These are phyloP conservation scores for Chaenocephalus aceratus DNA, from an alignment of 2,113 vertebrate species.

Conservation along the genomic window DNA sequence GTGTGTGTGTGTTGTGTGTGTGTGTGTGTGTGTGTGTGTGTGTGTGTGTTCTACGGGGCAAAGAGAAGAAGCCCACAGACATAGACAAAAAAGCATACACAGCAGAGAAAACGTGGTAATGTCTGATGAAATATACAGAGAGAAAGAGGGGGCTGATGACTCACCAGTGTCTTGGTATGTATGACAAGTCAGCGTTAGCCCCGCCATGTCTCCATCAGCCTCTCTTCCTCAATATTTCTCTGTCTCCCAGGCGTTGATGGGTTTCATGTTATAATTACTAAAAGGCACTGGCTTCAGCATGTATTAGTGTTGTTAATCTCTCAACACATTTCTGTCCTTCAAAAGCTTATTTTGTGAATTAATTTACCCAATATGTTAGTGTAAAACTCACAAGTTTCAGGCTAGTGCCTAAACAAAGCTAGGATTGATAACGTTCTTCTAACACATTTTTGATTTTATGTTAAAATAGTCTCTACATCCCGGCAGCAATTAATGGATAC, in stretches of 20 bases:
- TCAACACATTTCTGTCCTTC: background rate
- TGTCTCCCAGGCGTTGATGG: background rate
- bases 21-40: background rate
- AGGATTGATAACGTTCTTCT: too few relatives aligned
- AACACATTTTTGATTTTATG: too few relatives aligned
- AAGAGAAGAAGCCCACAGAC: background rate
- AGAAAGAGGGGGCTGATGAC: conserved; percentile 33
- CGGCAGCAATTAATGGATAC: too few relatives aligned
- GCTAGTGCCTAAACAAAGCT: background rate
- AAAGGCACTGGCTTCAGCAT: background rate
- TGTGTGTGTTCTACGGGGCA: background rate
- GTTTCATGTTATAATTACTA: background rate
- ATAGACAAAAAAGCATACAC: background rate
- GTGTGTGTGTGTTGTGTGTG: background rate
- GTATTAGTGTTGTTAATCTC: too few relatives aligned
- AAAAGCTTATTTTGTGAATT: too few relatives aligned
- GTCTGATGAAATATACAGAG: background rate
- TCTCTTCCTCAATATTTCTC: background rate
- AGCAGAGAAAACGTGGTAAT: conserved; percentile 4
- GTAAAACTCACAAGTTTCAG: background rate
- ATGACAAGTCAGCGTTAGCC: conserved; percentile 45
- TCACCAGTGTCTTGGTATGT: conserved; percentile 57
- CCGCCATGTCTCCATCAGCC: conserved; percentile 35
- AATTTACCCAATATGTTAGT: background rate
- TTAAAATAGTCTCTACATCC: too few relatives aligned